Conservation (phyloP, 2,797 vertebrate genomes). For the Enteromius mattozi region DNA sequence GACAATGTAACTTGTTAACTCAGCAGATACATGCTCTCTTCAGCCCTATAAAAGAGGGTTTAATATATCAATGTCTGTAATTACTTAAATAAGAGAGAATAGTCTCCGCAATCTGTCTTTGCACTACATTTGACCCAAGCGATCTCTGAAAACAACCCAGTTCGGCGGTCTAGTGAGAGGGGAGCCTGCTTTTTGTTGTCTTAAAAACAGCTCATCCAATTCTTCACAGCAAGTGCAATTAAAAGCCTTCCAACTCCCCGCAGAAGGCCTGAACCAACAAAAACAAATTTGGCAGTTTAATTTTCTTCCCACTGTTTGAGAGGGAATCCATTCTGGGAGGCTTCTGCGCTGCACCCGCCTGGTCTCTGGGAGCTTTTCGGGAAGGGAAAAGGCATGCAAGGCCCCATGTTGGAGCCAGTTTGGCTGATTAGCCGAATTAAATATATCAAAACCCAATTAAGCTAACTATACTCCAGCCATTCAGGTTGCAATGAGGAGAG, state of each 20-base stretch:
- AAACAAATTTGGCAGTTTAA: slow-evolving; percentile 87
- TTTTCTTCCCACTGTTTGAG: slow-evolving; percentile 84
- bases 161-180: slow-evolving; percentile 46
- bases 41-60: slow-evolving; percentile 21
- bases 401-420: slow-evolving; percentile 72
- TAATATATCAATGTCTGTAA: slow-evolving; percentile 46
- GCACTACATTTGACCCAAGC: slow-evolving; percentile 39
- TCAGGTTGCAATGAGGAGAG: slow-evolving; percentile 69
- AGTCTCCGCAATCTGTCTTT: slow-evolving; percentile 37
- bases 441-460: slow-evolving; percentile 83
- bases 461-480: slow-evolving; percentile 78
- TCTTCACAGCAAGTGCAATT: slow-evolving; percentile 82
- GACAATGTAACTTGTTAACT: slow-evolving; percentile 17
- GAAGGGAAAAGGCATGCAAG: slow-evolving; percentile 66
- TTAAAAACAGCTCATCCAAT: slow-evolving; percentile 76
- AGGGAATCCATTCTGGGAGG: slow-evolving; percentile 74
- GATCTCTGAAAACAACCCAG: slow-evolving; percentile 42
- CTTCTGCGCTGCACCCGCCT: slow-evolving; percentile 59
- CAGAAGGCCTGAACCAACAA: slow-evolving; percentile 82
- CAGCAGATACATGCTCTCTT: slow-evolving; percentile 22
- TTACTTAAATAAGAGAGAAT: slow-evolving; percentile 40
- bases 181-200: slow-evolving; percentile 66
- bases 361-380: slow-evolving; percentile 72
- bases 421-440: slow-evolving; percentile 81
- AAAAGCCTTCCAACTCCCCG: slow-evolving; percentile 80